These are phyloP conservation scores for Papilio dardanus DNA, from an alignment of 1,140 invertebrate genomes.

Conservation along the genomic window DNA sequence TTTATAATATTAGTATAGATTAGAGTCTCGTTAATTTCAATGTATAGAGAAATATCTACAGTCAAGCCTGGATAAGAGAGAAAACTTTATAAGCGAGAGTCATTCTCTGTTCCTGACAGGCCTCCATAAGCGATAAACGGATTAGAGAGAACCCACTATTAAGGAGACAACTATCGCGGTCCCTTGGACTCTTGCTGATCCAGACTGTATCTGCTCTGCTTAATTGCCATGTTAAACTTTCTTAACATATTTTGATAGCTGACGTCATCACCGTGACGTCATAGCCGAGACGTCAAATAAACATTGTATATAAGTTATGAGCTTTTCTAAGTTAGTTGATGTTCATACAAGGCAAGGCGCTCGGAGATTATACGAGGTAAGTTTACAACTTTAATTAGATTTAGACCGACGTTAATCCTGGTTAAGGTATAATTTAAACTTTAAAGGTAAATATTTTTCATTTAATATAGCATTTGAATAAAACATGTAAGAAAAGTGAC, in stretches of 20 bases:
- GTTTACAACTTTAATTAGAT: slow-evolving; percentile 25
- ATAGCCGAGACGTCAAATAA: not conserved
- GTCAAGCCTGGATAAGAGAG: no score
- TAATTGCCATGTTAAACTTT: not conserved
- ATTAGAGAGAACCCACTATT: no score
- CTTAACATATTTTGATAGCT: not conserved
- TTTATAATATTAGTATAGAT: no score
- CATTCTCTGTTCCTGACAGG: no score
- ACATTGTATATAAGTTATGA: not conserved
- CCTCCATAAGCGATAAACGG: no score
- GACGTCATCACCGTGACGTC: not conserved
- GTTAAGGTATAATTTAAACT: not conserved
- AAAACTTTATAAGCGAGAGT: no score
- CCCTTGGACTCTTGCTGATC: no score
- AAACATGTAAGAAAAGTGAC: no score
- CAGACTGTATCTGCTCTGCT: not conserved
- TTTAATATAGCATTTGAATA: no score
- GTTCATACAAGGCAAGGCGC: not conserved
- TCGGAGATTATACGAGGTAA: slow-evolving; percentile 3
- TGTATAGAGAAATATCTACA: not conserved
- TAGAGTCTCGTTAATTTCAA: not conserved
- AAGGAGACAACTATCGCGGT: no score
- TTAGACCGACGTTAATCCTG: slow-evolving; percentile 5
- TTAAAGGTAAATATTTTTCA: not conserved
- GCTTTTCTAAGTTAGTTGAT: slow-evolving; percentile 6